Conservation (phyloP, 2,888 invertebrate genomes). For the Eupithecia dodoneata region DNA sequence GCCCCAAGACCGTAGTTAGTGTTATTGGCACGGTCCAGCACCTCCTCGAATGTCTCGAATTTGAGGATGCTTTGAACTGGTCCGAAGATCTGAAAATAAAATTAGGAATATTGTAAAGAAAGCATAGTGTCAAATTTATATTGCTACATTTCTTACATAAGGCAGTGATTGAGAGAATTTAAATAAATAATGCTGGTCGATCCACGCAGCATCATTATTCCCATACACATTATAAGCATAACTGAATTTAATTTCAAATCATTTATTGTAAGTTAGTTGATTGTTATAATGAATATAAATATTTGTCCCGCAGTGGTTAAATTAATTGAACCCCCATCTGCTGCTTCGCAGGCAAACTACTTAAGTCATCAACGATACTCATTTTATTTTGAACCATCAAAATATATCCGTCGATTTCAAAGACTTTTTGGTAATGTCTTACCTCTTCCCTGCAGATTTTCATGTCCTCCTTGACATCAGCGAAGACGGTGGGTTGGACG, state of each 20-base stretch:
- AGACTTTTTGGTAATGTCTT: conserved; percentile 25
- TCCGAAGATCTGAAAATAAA: conserved; percentile 90
- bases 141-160: not conserved
- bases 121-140: too few species aligned
- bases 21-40: conserved; percentile 92
- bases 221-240: too few species aligned
- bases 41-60: conserved; percentile 92
- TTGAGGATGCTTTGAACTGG: conserved; percentile 95
- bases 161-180: not conserved
- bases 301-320: too few species aligned
- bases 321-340: too few species aligned
- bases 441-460: conserved; percentile 91
- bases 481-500: conserved; percentile 90
- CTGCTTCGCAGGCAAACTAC: too few species aligned
- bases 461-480: conserved; percentile 91
- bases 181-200: not conserved
- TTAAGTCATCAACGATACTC: not conserved
- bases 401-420: not conserved
- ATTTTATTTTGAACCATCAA: not conserved
- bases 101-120: not conserved
- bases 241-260: too few species aligned
- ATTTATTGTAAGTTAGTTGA: too few species aligned
- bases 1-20: conserved; percentile 94
- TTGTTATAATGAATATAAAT: too few species aligned
- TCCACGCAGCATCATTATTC: not conserved